A percentile compares a stretch with the other conserved stretches of the same genome.
Conservation (phyloP, 2,113 vertebrate species). For the Nannobrachium achirus region DNA sequence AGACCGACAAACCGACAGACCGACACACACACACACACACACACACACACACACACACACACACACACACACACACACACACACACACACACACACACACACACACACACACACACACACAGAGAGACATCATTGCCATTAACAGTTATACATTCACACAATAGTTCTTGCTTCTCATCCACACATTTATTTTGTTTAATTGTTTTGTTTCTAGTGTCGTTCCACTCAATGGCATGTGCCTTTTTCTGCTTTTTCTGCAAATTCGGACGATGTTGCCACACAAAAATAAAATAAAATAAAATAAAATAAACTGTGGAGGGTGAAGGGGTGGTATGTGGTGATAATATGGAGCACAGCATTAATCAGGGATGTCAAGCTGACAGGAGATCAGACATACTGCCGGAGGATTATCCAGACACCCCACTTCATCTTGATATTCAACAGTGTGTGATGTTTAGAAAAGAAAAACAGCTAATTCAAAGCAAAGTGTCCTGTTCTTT, state of each 20-base stretch:
- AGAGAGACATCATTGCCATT: constrained; percentile 69
- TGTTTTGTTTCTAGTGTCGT: constrained; percentile 63
- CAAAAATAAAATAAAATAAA: constrained; percentile 38
- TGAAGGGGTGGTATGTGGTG: constrained; percentile 40
- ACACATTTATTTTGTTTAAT: constrained; percentile 54
- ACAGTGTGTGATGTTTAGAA: constrained; percentile 72
- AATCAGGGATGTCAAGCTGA: constrained; percentile 70
- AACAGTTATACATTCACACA: constrained; percentile 49
- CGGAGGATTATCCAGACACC: constrained; percentile 70
- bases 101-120: constrained; percentile 9
- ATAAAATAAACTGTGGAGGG: constrained; percentile 51
- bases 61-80: constrained; percentile 23
- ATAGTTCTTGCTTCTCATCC: constrained; percentile 59
- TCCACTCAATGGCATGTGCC: constrained; percentile 82
- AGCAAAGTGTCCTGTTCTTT: constrained; percentile 73
- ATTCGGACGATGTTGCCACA: constrained; percentile 75
- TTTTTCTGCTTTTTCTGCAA: constrained; percentile 81
- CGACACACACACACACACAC: constrained; percentile 28
- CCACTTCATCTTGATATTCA: constrained; percentile 71
- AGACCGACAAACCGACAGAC: too few species aligned
- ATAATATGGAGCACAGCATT: constrained; percentile 68
- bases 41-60: constrained; percentile 46
- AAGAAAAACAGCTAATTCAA: constrained; percentile 68
- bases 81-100: constrained; percentile 8
- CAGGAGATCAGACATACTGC: constrained; percentile 69